Evolutionary conservation across 2,888 invertebrate species (phyloP).

Genomic region (Tetramorium bicarinatum): DNA sequence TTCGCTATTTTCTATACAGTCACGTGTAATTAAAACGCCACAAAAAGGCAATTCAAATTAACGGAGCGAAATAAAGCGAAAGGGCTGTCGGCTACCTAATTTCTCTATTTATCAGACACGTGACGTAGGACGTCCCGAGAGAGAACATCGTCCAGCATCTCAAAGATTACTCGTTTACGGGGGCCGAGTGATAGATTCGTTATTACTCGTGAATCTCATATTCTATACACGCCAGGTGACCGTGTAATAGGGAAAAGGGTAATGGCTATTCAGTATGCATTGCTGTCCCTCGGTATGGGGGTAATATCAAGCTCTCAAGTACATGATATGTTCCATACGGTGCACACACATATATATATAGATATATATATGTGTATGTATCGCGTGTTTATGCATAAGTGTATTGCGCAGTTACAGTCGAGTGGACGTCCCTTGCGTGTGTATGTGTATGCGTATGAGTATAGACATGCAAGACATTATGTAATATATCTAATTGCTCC

Average conservation of each 20-base stretch:
- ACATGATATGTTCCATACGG: constrained; percentile 79
- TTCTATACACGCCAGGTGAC: constrained; percentile 81
- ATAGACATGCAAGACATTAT: constrained; percentile 16
- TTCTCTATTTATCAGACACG: not conserved
- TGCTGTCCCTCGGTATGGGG: constrained; percentile 82
- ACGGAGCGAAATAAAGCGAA: not conserved
- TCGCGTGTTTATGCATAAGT: constrained; percentile 49
- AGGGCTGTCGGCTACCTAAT: not conserved
- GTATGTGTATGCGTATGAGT: not conserved
- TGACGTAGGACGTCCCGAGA: not conserved
- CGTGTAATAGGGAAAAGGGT: constrained; percentile 83
- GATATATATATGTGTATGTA: constrained; percentile 11
- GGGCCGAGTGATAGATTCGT: constrained; percentile 80
- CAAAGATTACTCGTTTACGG: constrained; percentile 62
- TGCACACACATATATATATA: constrained; percentile 52
- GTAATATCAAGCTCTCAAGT: constrained; percentile 81
- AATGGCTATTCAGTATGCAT: constrained; percentile 85
- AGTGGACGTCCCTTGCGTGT: not conserved
- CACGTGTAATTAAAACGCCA: not conserved
- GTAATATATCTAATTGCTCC: constrained; percentile 47
- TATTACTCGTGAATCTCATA: constrained; percentile 80
- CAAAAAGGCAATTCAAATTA: not conserved
- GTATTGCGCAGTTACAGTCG: constrained; percentile 26
- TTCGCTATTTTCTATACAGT: not conserved
- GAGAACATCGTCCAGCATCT: not conserved